Percentiles rank a stretch among this genome's conserved stretches.
Conservation (phyloP, 2,888 invertebrate genomes). For the Cepaea hortensis region DNA sequence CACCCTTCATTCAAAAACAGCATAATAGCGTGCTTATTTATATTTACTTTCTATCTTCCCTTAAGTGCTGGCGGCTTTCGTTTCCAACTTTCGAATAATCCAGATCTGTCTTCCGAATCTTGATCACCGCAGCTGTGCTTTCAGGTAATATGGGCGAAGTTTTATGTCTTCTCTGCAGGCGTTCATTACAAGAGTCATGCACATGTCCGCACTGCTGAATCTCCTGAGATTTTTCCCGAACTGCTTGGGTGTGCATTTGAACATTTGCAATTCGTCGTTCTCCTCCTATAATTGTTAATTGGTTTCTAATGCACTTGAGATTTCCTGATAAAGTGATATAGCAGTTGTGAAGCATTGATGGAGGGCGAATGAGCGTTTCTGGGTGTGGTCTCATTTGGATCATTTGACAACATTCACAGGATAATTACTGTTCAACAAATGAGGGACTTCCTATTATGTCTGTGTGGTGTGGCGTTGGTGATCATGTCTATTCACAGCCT, state of each 20-base stretch:
- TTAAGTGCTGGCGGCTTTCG: background rate
- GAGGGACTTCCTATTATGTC: no score
- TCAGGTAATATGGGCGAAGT: slow-evolving; percentile 18
- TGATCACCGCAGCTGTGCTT: slow-evolving; percentile 2
- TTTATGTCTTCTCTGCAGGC: slow-evolving; percentile 5
- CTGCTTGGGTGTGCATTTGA: background rate
- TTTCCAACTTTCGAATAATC: background rate
- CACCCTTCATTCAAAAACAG: no score
- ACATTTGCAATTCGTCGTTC: background rate
- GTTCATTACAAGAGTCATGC: slow-evolving; percentile 8
- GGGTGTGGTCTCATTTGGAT: slow-evolving; percentile 13
- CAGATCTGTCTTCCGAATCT: background rate
- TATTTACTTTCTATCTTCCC: background rate
- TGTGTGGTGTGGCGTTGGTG: no score
- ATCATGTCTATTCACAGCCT: no score
- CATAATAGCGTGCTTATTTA: background rate
- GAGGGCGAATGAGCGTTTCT: background rate
- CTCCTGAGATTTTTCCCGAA: background rate
- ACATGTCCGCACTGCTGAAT: slow-evolving; percentile 8
- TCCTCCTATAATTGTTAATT: slow-evolving; percentile 32
- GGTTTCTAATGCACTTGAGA: slow-evolving; percentile 37
- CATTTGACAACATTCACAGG: no score
- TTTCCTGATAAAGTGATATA: slow-evolving; percentile 6
- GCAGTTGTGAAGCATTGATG: background rate
- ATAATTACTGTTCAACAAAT: no score